phyloP scores from a whole-genome alignment of 2,888 invertebrate genomes.

The Cheilosia pagana region DNA sequence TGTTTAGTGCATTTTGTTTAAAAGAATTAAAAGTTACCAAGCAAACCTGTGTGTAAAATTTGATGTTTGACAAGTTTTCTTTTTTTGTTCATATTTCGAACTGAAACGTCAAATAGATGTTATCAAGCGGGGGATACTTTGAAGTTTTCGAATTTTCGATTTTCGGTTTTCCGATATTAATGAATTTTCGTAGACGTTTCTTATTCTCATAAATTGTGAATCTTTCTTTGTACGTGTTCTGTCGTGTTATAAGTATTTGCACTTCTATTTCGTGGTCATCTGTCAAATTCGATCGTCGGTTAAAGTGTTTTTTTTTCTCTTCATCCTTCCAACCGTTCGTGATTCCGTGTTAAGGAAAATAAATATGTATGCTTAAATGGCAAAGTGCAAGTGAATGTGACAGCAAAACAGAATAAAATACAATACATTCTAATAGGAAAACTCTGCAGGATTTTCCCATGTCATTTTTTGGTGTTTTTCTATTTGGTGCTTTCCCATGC shows the following conservation, averaged over 20 bases:
- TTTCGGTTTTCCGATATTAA: conserved; percentile 24
- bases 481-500: conserved; percentile 51
- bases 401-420: background rate
- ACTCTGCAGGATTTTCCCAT: background rate
- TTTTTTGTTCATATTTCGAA: conserved; percentile 7
- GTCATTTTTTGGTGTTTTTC: conserved; percentile 38
- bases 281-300: conserved; percentile 36
- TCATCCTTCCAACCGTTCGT: conserved; percentile 4
- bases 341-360: conserved; percentile 14
- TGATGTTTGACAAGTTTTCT: conserved; percentile 33
- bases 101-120: conserved; percentile 57
- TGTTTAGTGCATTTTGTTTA: conserved; percentile 33
- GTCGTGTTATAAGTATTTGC: conserved; percentile 6
- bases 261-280: background rate
- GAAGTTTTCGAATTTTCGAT: conserved; percentile 19
- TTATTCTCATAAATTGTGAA: background rate
- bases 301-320: conserved; percentile 32
- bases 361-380: background rate
- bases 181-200: background rate
- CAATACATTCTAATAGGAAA: conserved; percentile 4
- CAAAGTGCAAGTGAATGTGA: conserved; percentile 44
- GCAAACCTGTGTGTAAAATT: conserved; percentile 21
- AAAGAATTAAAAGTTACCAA: conserved; percentile 26
- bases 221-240: background rate
- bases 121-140: conserved; percentile 8